phyloP scores from a whole-genome alignment of 2,113 vertebrate genomes.

The Myotis davidii region DNA sequence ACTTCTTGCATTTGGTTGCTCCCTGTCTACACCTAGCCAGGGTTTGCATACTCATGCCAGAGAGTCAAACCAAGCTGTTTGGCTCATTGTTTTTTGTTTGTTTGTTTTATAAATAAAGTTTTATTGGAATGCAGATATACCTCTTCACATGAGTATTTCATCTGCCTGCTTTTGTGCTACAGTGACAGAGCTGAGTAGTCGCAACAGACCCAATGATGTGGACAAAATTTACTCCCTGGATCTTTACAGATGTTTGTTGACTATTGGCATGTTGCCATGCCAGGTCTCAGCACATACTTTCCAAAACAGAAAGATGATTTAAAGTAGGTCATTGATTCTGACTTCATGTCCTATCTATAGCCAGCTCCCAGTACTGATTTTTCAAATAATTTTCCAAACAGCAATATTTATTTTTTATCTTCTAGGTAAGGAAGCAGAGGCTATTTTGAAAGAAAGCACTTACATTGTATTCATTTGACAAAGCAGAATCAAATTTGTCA shows the following conservation, averaged over 20 bases:
- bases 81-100: background rate
- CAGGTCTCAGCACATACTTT: background rate
- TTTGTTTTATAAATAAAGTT: conserved; percentile 17
- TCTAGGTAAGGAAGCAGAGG: conserved; percentile 31
- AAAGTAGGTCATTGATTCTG: background rate
- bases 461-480: conserved; percentile 23
- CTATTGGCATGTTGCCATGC: background rate
- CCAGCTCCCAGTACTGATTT: background rate
- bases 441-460: conserved; percentile 38
- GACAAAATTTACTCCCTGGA: background rate
- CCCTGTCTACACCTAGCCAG: background rate
- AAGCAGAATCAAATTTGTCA: background rate
- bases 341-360: background rate
- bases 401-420: conserved; percentile 52
- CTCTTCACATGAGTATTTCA: background rate
- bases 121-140: background rate
- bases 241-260: background rate
- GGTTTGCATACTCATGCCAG: background rate
- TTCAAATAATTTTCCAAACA: background rate
- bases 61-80: background rate
- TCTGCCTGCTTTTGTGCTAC: background rate
- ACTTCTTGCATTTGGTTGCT: background rate
- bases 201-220: background rate
- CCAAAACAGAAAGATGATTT: background rate
- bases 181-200: background rate